A percentile compares a stretch with the other conserved stretches of the same genome.
These are phyloP conservation scores for Macropis europaea DNA, from an alignment of 2,888 invertebrate species.

Conservation along the genomic window DNA sequence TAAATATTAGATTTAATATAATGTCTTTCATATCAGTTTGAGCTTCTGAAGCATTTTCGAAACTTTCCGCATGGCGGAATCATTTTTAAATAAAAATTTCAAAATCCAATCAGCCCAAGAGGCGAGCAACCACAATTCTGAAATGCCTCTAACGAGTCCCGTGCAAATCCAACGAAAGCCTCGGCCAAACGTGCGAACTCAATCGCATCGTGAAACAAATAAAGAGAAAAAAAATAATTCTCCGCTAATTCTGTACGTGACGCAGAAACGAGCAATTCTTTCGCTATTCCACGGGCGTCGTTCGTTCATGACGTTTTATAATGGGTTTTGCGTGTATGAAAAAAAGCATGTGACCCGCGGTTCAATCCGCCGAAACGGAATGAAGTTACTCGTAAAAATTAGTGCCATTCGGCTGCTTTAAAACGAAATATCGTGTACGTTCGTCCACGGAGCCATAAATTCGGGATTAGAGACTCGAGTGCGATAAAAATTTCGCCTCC, in stretches of 20 bases:
- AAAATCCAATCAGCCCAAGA: no score
- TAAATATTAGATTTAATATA: no score
- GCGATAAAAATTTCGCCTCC: no score
- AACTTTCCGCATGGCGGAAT: no score
- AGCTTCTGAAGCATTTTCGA: no score
- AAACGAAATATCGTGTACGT: no score
- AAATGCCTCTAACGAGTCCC: neutral
- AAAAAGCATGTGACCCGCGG: slow-evolving; percentile 13
- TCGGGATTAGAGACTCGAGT: no score
- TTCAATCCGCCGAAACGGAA: slow-evolving; percentile 15
- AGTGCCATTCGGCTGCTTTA: slow-evolving; percentile 9
- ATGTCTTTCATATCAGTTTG: no score
- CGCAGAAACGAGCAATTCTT: neutral
- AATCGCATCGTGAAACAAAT: neutral
- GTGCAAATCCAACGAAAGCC: neutral
- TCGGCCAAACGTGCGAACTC: neutral
- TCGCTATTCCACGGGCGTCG: slow-evolving; percentile 16
- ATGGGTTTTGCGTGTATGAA: slow-evolving; percentile 13
- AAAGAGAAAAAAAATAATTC: neutral
- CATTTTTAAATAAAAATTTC: no score
- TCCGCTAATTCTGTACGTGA: slow-evolving; percentile 8
- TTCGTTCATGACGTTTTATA: neutral
- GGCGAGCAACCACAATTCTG: no score
- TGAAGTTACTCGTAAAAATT: slow-evolving; percentile 33
- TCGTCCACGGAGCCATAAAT: no score